These are phyloP conservation scores for Ploceus nigricollis DNA, from an alignment of 2,113 vertebrate genomes.

Conservation along the genomic window DNA sequence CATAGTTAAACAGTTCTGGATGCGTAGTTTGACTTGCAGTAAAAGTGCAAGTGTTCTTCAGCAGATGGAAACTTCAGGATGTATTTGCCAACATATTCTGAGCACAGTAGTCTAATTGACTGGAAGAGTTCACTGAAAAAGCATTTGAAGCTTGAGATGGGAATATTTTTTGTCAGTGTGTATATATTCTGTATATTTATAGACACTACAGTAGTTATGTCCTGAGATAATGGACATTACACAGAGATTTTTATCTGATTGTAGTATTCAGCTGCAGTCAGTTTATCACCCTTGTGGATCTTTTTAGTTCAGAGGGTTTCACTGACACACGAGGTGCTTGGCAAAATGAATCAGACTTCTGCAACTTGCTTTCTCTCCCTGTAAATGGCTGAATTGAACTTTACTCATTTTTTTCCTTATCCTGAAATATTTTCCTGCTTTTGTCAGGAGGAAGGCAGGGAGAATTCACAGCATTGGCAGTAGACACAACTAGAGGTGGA, in stretches of 20 bases:
- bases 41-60: background rate
- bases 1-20: background rate
- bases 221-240: background rate
- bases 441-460: slow-evolving; percentile 13
- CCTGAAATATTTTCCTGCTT: slow-evolving; percentile 27
- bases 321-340: background rate
- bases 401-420: background rate
- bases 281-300: background rate
- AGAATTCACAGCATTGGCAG: background rate
- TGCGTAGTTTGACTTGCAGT: background rate
- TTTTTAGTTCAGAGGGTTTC: background rate
- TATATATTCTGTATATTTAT: background rate
- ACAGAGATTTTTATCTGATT: background rate
- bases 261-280: background rate
- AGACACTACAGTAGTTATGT: background rate
- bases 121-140: background rate
- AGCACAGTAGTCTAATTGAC: background rate
- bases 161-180: background rate
- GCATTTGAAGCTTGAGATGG: background rate
- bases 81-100: background rate
- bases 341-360: background rate
- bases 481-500: background rate
- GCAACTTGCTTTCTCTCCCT: background rate
- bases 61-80: background rate
- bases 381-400: background rate